Evolutionary conservation across 2,888 invertebrate genomes (phyloP), one percentile per base, ranked within the genome.

Genomic region (Stramonita haemastoma): DNA sequence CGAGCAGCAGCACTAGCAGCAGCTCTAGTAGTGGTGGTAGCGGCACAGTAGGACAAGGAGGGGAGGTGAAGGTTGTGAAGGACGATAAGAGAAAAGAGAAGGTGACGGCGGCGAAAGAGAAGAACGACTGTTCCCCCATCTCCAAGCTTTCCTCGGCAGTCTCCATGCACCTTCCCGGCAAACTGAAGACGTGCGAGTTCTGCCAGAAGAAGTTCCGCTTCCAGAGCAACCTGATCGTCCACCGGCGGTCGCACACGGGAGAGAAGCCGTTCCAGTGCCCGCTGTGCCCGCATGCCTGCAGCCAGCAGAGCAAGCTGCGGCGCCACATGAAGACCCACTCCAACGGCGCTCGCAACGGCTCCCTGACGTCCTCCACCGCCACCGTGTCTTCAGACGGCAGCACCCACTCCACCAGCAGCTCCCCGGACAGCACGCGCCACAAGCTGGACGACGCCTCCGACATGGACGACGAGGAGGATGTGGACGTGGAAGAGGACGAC

Each of bases 141-240:
- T 19, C 81, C 81, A 32, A 66, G 87, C 84, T 89, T 15, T 66
- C 86, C 26, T 81, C 81, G n/a, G 56, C 88, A 73, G n/a, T 66
- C n/a, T 46, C 81, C 81, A 36, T 73, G 32, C n/a, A 34, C 0
- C 32, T 87, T 73, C 36, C 89, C 2, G 60, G 81, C 81, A 91
- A 91, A 87, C 86, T 88, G 85, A 96, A 96, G 94, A 97, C 98
- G 15, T 99, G 99, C 96, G 98, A 98, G 95, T 98, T 98, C 93
- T 99, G 99, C 96, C 98, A 98, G 86, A 99, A 99, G 96, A 98
- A 98, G 95, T 99, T 99, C 96, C 97, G 98, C 89, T 98, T 98
- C 96, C 98, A 98, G 96, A 98, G 98, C 96, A 99, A 98, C 95
- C 97, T 99, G 92, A 98, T 98, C 91, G 98, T 98, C 32, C 99